Evolutionary conservation across 2,113 vertebrate genomes (phyloP).

Genomic region (Heterocephalus glaber): DNA sequence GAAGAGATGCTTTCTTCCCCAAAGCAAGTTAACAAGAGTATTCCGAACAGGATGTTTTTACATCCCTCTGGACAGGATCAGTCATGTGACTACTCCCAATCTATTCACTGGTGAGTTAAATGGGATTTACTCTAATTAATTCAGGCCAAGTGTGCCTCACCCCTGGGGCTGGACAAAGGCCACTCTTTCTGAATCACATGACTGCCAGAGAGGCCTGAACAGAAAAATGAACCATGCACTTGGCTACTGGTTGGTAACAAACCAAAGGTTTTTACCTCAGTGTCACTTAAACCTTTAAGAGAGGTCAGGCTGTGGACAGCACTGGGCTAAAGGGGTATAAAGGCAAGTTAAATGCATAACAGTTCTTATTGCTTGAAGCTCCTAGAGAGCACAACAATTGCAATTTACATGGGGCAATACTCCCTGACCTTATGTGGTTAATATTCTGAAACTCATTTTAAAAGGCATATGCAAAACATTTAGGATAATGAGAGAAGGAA

Average conservation of each 20-base stretch:
- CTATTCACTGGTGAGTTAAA: neutral
- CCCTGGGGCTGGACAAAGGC: neutral
- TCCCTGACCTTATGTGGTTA: conserved; percentile 31
- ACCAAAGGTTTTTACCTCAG: neutral
- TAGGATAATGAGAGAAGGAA: conserved; percentile 42
- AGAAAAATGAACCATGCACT: neutral
- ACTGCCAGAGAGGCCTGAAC: neutral
- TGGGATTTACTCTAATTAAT: neutral
- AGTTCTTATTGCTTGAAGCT: neutral
- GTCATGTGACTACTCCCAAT: neutral
- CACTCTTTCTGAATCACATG: neutral
- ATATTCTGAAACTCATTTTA: conserved; percentile 53
- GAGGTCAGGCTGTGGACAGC: neutral
- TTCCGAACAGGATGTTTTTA: neutral
- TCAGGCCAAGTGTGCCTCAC: neutral
- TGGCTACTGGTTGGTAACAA: neutral
- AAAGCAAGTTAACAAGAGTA: neutral
- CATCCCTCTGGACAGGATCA: neutral
- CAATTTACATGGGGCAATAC: conserved; percentile 3
- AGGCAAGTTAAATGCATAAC: conserved; percentile 12
- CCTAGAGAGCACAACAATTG: neutral
- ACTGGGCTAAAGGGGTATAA: neutral
- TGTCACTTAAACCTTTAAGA: neutral
- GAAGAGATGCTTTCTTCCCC: neutral
- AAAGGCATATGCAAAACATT: conserved; percentile 17